Base-by-base conservation (phyloP, 2,888 invertebrate genomes). In the Drosophila nr. perissopoda region DNA sequence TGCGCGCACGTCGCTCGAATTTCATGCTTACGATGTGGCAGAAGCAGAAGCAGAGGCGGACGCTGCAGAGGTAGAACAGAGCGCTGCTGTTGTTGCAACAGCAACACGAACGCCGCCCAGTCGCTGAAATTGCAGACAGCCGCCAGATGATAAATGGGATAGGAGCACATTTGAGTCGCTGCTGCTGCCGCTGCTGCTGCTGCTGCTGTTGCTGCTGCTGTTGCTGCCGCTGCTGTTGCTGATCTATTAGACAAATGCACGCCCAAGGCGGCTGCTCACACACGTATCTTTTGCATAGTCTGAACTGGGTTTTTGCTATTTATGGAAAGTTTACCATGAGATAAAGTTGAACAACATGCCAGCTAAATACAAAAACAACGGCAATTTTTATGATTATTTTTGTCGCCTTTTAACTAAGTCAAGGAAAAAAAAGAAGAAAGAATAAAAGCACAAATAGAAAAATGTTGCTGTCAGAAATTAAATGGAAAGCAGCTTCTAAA, bases 221-320 rank as follows among this genome's bases (percentile, higher is more conserved):
- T 2, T 64, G 70, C 63, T 83, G 83, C 69, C 76, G 83, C 6
- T 60, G 70, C 74, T 83, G 85, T 72, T 80, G 83, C 85, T 85
- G 85, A 85, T 85, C 87, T 85, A 85, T 85, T 85, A 80, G 85
- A 87, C 87, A 87, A 85, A 87, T 79, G 83, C 87, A 85, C 76
- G 84, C 85, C 83, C 75, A 79, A 79, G 81, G 85, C 85, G 71
- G 73, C 73, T 72, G 71, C 78, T 78, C 57, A 58, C 63, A 60
- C 59, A 65, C 60, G 62, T 64, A 60, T 61, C 65, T 68, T 48
- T 53, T 42, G 71, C 69, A 67, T 63, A 33, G 57, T 25, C 34
- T 45, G 65, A 68, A 72, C 69, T 73, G 60, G 73, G 67, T 45
- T 68, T 45, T 73, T 78, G 71, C 85, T 85, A 85, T 85, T 85